A percentile compares a stretch with the other conserved stretches of the same genome.
These are phyloP conservation scores for Neelides folsomi DNA, from an alignment of 2,888 invertebrate species.

Conservation along the genomic window DNA sequence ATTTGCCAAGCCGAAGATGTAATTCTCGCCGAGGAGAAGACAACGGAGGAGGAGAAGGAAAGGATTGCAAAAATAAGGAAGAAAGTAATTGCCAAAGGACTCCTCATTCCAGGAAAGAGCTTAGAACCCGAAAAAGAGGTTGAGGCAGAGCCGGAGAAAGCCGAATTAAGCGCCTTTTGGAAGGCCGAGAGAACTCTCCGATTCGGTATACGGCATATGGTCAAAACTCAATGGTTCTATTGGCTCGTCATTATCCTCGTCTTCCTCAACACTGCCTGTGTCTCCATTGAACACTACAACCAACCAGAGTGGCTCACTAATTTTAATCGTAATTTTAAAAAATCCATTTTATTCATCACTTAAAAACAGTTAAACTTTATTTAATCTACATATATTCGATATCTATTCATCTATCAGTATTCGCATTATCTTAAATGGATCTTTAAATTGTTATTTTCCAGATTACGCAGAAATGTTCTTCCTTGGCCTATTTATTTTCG, in stretches of 20 bases:
- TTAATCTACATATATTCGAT: no score
- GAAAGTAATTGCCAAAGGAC: constrained; percentile 38
- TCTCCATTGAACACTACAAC: constrained; percentile 47
- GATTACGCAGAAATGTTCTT: constrained; percentile 46
- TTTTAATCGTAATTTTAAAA: constrained; percentile 46
- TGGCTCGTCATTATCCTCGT: constrained; percentile 37
- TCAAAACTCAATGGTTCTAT: constrained; percentile 47
- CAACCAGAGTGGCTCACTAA: constrained; percentile 45
- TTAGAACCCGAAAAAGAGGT: no score
- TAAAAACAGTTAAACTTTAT: no score
- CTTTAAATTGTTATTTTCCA: constrained; percentile 33
- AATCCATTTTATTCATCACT: neutral
- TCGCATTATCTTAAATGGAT: no score
- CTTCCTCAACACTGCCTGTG: constrained; percentile 46
- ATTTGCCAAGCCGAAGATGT: constrained; percentile 43
- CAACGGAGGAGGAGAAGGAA: constrained; percentile 47
- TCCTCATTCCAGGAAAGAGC: no score
- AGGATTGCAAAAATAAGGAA: constrained; percentile 46
- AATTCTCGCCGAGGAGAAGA: constrained; percentile 46
- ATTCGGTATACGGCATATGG: constrained; percentile 38
- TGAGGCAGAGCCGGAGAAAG: no score
- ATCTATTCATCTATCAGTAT: no score
- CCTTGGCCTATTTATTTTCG: constrained; percentile 44
- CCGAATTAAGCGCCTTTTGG: neutral
- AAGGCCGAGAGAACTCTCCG: constrained; percentile 14